These are phyloP conservation scores for Pristionchus maxplancki DNA, from an alignment of 2,888 invertebrate genomes.

Conservation along the genomic window DNA sequence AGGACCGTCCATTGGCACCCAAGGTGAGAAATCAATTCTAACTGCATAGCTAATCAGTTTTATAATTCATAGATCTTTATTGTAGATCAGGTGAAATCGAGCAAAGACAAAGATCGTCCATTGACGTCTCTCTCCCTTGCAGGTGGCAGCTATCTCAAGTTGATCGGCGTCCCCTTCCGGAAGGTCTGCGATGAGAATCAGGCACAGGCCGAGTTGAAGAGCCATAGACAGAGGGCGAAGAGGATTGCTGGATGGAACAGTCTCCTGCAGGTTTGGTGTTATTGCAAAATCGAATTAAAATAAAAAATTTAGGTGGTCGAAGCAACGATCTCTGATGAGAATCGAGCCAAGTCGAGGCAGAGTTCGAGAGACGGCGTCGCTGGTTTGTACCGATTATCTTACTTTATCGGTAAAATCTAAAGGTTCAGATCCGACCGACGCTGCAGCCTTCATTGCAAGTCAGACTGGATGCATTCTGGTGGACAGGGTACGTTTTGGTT, in stretches of 20 bases:
- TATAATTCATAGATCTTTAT: too few species aligned
- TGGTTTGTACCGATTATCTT: neutral
- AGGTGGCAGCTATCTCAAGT: constrained; percentile 67
- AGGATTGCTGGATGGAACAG: constrained; percentile 49
- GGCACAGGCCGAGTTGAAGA: constrained; percentile 40
- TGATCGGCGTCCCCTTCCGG: constrained; percentile 67
- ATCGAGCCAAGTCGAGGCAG: constrained; percentile 40
- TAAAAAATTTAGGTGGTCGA: constrained; percentile 8
- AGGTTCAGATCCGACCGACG: neutral
- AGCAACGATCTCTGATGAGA: constrained; percentile 43
- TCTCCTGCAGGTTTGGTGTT: neutral
- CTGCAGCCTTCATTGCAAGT: constrained; percentile 20
- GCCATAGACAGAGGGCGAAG: constrained; percentile 29
- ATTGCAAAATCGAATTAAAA: neutral
- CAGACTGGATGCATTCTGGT: constrained; percentile 42
- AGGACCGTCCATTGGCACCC: constrained; percentile 64
- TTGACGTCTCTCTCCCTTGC: neutral
- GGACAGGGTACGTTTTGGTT: neutral
- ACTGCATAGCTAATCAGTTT: too few species aligned
- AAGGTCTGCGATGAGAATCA: constrained; percentile 65
- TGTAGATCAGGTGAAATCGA: neutral
- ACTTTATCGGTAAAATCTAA: neutral
- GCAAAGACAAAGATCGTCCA: neutral
- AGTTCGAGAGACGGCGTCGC: neutral
- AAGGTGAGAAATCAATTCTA: too few species aligned